Evolutionary conservation across 2,797 vertebrate species (phyloP).

Genomic region (Enteromius trimaculatus): DNA sequence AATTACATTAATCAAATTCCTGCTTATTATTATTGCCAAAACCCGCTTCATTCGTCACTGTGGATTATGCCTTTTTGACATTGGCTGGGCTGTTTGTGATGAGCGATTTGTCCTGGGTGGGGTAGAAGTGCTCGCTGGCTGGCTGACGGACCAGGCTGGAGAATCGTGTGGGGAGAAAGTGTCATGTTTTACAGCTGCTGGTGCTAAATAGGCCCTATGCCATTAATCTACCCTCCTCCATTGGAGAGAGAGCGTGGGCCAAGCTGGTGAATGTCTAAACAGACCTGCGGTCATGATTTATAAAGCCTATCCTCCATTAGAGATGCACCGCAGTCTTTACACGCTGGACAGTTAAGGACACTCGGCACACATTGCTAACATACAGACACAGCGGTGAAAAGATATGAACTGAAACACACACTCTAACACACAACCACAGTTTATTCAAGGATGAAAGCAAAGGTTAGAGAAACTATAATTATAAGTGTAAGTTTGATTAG

Average conservation of each 20-base stretch:
- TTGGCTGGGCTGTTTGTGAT: conserved; percentile 45
- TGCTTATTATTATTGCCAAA: conserved; percentile 47
- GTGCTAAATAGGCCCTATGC: conserved; percentile 74
- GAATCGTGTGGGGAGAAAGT: conserved; percentile 49
- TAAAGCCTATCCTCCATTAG: conserved; percentile 72
- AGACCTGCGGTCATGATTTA: conserved; percentile 76
- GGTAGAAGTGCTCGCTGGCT: conserved; percentile 38
- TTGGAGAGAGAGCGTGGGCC: conserved; percentile 68
- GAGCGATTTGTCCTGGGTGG: conserved; percentile 45
- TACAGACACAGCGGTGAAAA: conserved; percentile 38
- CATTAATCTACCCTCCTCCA: conserved; percentile 74
- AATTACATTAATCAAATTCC: conserved; percentile 44
- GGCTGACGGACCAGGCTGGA: conserved; percentile 45
- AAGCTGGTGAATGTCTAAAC: conserved; percentile 77
- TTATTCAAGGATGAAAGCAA: conserved; percentile 15
- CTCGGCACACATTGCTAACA: conserved; percentile 49
- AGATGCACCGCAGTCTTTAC: conserved; percentile 73
- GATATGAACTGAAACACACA: conserved; percentile 8
- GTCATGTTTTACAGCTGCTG: conserved; percentile 65
- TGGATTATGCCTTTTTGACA: conserved; percentile 47
- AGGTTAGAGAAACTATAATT: conserved; percentile 1
- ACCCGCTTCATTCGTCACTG: conserved; percentile 52
- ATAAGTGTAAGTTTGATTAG: conserved; percentile 10
- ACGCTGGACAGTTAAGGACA: conserved; percentile 75
- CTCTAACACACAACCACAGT: conserved; percentile 37